phyloP scores from a whole-genome alignment of 2,888 invertebrate species.

The Tetragonisca angustula region DNA sequence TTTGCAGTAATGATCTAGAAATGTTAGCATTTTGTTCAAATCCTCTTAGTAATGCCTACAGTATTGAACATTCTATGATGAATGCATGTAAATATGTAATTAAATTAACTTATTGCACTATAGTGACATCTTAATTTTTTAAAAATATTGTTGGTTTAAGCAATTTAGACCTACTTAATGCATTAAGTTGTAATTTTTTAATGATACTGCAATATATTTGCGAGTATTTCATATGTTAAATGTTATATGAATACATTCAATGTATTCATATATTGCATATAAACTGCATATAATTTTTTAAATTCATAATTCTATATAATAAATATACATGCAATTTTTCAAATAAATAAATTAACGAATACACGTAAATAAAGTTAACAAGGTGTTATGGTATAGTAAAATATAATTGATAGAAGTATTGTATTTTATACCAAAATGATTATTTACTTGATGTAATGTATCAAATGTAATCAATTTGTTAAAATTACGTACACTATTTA shows the following conservation, averaged over 20 bases:
- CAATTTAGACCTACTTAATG: conserved; percentile 19
- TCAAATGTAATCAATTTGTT: conserved; percentile 39
- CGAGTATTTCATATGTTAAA: conserved; percentile 7
- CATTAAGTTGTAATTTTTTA: background rate
- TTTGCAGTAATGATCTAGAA: conserved; percentile 12
- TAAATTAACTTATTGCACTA: conserved; percentile 11
- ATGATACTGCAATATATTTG: conserved; percentile 5
- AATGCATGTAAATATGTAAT: background rate
- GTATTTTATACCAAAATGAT: conserved; percentile 55
- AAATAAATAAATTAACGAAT: conserved; percentile 25
- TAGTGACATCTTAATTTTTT: conserved; percentile 1
- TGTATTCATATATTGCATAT: background rate
- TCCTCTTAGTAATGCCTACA: conserved; percentile 17
- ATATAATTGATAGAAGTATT: conserved; percentile 40
- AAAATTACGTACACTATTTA: conserved; percentile 50
- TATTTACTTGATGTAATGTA: conserved; percentile 27
- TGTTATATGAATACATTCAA: conserved; percentile 15
- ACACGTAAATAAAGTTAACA: conserved; percentile 43
- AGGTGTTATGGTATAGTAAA: conserved; percentile 44
- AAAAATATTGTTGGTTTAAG: background rate
- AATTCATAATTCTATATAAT: conserved; percentile 6
- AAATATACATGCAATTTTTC: conserved; percentile 13
- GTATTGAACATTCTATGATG: conserved; percentile 11
- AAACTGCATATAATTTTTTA: conserved; percentile 11
- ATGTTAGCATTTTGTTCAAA: conserved; percentile 17